Conservation (phyloP, 2,797 vertebrate genomes). For the Gouania willdenowi region DNA sequence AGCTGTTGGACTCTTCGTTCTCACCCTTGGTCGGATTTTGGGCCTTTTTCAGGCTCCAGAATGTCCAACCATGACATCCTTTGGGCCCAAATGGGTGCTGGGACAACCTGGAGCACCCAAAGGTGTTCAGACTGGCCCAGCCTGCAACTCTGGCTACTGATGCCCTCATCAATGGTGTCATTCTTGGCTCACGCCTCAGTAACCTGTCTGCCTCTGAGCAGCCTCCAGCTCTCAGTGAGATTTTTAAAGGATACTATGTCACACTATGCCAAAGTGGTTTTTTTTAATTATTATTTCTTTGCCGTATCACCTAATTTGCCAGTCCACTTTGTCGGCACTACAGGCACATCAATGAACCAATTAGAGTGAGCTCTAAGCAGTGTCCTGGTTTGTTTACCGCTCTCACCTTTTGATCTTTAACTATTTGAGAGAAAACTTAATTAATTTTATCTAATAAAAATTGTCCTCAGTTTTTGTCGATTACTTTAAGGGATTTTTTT, state of each 20-base stretch:
- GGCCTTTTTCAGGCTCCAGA: slow-evolving; percentile 71
- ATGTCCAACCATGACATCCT: slow-evolving; percentile 11
- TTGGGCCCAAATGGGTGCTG: slow-evolving; percentile 82
- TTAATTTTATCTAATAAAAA: too few relatives aligned
- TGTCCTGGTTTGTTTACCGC: too few relatives aligned
- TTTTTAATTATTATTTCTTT: too few relatives aligned
- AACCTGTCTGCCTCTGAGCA: slow-evolving; percentile 17
- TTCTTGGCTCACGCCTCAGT: slow-evolving; percentile 72
- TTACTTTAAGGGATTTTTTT: too few relatives aligned
- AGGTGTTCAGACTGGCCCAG: slow-evolving; percentile 68
- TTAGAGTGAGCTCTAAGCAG: too few relatives aligned
- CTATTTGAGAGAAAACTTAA: too few relatives aligned
- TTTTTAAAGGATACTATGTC: slow-evolving; percentile 80
- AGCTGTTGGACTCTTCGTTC: slow-evolving; percentile 46
- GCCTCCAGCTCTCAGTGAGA: slow-evolving; percentile 51
- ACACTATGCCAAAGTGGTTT: too few relatives aligned
- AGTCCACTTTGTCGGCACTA: too few relatives aligned
- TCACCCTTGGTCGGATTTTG: slow-evolving; percentile 72
- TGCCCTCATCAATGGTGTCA: slow-evolving; percentile 79
- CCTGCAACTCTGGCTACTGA: slow-evolving; percentile 66
- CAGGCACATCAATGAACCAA: too few relatives aligned
- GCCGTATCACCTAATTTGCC: too few relatives aligned
- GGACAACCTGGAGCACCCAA: slow-evolving; percentile 74
- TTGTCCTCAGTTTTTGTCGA: too few relatives aligned
- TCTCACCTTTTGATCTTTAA: too few relatives aligned